These are phyloP conservation scores for Liopterus haemorrhoidalis DNA, from an alignment of 2,888 invertebrate species.

Conservation along the genomic window DNA sequence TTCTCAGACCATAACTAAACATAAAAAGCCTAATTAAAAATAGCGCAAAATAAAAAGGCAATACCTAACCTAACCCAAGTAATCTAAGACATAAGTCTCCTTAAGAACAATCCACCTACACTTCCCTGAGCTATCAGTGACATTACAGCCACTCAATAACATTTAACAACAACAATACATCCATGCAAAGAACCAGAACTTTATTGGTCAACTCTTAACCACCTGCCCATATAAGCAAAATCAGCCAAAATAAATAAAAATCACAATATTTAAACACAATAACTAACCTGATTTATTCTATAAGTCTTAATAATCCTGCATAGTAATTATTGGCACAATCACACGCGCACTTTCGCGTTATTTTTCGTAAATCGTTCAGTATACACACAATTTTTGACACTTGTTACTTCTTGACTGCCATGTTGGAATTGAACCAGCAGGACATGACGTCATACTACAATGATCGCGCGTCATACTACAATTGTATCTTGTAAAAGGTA, in stretches of 20 bases:
- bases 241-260: constrained; percentile 21
- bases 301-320: constrained; percentile 1
- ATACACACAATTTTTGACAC: constrained; percentile 35
- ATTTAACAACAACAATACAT: constrained; percentile 7
- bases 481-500: too few species aligned
- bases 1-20: constrained; percentile 18
- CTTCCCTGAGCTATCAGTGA: constrained; percentile 10
- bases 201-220: constrained; percentile 21
- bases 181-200: constrained; percentile 12
- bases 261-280: constrained; percentile 5
- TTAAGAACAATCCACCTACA: constrained; percentile 10
- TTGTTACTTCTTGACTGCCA: constrained; percentile 38
- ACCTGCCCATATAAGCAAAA: constrained; percentile 22
- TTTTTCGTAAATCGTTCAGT: constrained; percentile 10
- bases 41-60: constrained; percentile 10
- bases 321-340: constrained; percentile 2
- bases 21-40: constrained; percentile 18
- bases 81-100: not conserved
- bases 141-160: constrained; percentile 7
- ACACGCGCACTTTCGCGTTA: constrained; percentile 1
- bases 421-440: constrained; percentile 30
- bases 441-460: constrained; percentile 37
- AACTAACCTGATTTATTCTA: constrained; percentile 14
- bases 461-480: too few species aligned
- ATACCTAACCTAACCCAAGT: not conserved